Conservation (phyloP, 2,888 invertebrate species). For the Aphelenchoides bicaudatus region DNA sequence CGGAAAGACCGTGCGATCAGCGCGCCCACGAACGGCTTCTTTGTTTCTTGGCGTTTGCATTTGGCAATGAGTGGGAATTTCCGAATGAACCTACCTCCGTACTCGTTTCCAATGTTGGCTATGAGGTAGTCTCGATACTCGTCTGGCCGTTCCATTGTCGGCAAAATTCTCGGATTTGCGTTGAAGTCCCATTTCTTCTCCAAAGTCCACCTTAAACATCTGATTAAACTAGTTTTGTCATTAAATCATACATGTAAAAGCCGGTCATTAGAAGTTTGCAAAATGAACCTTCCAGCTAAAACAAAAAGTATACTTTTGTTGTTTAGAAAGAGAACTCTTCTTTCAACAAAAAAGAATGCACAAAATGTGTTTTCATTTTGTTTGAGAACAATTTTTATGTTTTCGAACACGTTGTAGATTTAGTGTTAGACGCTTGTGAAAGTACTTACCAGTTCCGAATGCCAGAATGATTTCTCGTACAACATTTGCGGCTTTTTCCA, state of each 20-base stretch:
- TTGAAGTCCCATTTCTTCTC: constrained; percentile 34
- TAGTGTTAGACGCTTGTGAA: too few species aligned
- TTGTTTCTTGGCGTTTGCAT: too few species aligned
- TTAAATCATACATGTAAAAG: background rate
- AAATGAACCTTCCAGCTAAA: constrained; percentile 5
- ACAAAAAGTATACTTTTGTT: constrained; percentile 11
- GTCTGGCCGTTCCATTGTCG: constrained; percentile 22
- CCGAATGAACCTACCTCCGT: constrained; percentile 32
- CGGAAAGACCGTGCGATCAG: too few species aligned
- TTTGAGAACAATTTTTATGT: too few species aligned
- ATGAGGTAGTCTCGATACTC: constrained; percentile 24
- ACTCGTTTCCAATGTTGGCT: constrained; percentile 31
- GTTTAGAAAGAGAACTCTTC: constrained; percentile 9
- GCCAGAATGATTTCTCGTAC: constrained; percentile 40
- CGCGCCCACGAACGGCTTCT: too few species aligned
- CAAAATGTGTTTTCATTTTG: too few species aligned
- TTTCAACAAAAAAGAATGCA: too few species aligned
- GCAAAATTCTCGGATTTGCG: constrained; percentile 32
- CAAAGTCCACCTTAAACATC: constrained; percentile 33
- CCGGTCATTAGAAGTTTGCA: background rate
- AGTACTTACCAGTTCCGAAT: constrained; percentile 35
- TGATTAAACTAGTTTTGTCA: constrained; percentile 7
- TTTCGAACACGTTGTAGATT: too few species aligned
- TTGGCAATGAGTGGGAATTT: too few species aligned
- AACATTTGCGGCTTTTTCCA: constrained; percentile 33